Base-by-base conservation (phyloP, 2,113 vertebrate species). In the Danionella cerebrum region DNA sequence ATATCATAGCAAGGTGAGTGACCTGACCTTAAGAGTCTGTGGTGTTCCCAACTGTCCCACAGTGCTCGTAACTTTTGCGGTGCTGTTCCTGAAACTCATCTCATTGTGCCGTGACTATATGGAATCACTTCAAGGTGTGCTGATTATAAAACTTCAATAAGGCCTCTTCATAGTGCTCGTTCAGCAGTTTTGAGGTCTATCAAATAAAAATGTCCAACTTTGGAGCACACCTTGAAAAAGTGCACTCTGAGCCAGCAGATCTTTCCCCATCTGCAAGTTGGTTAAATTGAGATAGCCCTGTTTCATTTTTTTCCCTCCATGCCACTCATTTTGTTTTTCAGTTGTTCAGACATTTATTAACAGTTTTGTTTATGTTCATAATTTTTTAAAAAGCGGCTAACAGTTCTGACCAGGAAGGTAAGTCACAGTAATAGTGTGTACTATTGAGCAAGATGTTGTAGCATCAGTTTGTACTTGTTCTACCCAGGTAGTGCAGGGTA, bases 311-410 rank as follows among this genome's bases (percentile, higher is more conserved):
- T 65, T 45, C 24, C 11, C 58, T 58, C 47, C 51, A 39, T 10
- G 19, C 41, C 6, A 29, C n/a, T 51, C 10, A 22, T 31, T 41
- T 47, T 58, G 31, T 65, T 21, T 74, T 35, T 70, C 24, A 67
- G 39, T 67, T 22, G 27, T 53, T 16, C 48, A 3, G 47, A 6
- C 58, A 59, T 58, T 51, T 57, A 27, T 65, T 75, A 72, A 47
- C 65, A 31, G 70, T 70, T 69, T 78, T 80, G 78, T 85, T 77
- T 45, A 76, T 82, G 78, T 80, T 78, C 72, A 54, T 47, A 81
- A 84, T 76, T 79, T 67, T n/a, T 22, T 50, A 74, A 55, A 80
- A 84, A 87, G 86, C 86, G 70, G 87, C 85, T 82, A 75, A 82
- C 85, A 78, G 67, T 69, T 85, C 85, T 81, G 84, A 69, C 77